phyloP scores from a whole-genome alignment of 2,888 invertebrate species.

The Drosophila setosimentum region DNA sequence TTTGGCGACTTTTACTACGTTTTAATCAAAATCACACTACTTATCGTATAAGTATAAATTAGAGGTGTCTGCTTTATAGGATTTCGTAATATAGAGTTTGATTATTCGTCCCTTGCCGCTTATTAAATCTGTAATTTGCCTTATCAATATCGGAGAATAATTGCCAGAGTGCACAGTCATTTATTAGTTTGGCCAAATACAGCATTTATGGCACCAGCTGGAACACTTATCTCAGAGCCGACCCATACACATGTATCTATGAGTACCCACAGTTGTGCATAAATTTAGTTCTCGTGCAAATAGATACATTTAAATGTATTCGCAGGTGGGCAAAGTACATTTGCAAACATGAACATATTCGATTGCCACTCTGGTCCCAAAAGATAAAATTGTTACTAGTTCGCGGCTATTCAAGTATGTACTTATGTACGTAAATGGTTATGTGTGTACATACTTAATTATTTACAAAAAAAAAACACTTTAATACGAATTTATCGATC shows the following conservation, averaged over 20 bases:
- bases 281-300: constrained; percentile 40
- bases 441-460: constrained; percentile 1
- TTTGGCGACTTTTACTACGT: not conserved
- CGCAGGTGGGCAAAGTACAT: constrained; percentile 10
- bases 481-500: not conserved
- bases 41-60: constrained; percentile 1
- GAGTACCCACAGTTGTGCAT: constrained; percentile 29
- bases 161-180: constrained; percentile 26
- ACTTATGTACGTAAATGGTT: not conserved
- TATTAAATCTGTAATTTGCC: constrained; percentile 33
- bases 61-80: constrained; percentile 10
- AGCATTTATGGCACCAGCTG: constrained; percentile 53
- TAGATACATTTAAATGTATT: constrained; percentile 49
- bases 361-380: constrained; percentile 34
- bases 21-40: not conserved
- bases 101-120: constrained; percentile 31
- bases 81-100: constrained; percentile 2
- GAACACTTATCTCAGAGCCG: constrained; percentile 44
- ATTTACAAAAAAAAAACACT: not conserved
- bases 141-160: constrained; percentile 42
- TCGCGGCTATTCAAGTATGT: not conserved
- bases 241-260: constrained; percentile 3
- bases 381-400: constrained; percentile 35
- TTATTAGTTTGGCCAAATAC: not conserved
- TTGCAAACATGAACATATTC: not conserved